These are phyloP conservation scores for Stenichneumon culpator DNA, from an alignment of 2,888 invertebrate species.

Conservation along the genomic window DNA sequence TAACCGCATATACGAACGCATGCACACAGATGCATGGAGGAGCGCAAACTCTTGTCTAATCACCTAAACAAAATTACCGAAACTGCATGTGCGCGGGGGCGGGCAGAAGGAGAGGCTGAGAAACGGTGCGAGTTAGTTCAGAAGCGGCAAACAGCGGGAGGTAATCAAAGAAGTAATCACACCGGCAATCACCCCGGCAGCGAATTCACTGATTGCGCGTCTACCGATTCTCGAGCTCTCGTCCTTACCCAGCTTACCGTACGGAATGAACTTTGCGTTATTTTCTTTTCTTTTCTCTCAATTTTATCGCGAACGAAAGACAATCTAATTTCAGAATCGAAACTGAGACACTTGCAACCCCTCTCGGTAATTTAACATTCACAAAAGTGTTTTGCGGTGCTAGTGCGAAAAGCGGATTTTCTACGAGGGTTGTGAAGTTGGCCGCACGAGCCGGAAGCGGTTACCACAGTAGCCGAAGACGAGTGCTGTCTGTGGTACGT, in stretches of 20 bases:
- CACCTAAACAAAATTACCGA: constrained; percentile 43
- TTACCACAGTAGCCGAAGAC: no score
- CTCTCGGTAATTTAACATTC: neutral
- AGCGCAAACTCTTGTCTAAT: constrained; percentile 29
- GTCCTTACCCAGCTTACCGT: neutral
- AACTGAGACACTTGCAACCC: neutral
- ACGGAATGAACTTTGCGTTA: neutral
- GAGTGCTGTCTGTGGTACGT: no score
- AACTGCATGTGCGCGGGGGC: neutral
- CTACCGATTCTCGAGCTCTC: constrained; percentile 7
- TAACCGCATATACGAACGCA: neutral
- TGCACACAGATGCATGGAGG: neutral
- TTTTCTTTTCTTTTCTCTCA: neutral
- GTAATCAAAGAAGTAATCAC: constrained; percentile 22
- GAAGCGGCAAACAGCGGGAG: constrained; percentile 20
- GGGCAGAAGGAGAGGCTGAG: neutral
- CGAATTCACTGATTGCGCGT: constrained; percentile 26
- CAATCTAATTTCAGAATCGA: neutral
- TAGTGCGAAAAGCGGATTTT: no score
- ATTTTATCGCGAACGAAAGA: neutral
- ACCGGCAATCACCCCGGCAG: constrained; percentile 12
- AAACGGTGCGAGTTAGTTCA: constrained; percentile 15
- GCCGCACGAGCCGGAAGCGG: no score
- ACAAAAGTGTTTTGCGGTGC: no score
- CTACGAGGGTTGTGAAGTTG: no score